phyloP scores from a whole-genome alignment of 2,797 vertebrate genomes.

The Argentina silus region DNA sequence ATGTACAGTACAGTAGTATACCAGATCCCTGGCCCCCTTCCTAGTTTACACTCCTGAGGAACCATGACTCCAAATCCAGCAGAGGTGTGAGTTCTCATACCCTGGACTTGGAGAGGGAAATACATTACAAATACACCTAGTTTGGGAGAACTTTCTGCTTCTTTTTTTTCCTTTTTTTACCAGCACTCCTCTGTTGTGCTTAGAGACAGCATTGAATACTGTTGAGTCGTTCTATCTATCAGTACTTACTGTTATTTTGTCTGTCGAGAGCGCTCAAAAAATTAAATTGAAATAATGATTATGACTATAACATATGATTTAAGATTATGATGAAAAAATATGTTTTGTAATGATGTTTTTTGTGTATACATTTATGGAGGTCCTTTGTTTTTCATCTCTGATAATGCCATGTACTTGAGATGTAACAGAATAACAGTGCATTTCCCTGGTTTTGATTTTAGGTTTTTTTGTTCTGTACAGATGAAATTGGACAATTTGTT shows the following conservation, averaged over 20 bases:
- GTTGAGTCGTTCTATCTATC: slow-evolving; percentile 35
- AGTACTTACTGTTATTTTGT: slow-evolving; percentile 49
- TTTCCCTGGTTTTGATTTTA: slow-evolving; percentile 34
- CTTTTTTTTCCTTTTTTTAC: slow-evolving; percentile 17
- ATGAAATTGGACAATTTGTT: slow-evolving; percentile 87
- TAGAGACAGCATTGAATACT: slow-evolving; percentile 26
- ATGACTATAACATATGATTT: slow-evolving; percentile 53
- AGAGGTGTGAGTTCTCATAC: slow-evolving; percentile 12
- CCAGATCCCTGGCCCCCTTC: background rate
- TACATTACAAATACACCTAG: slow-evolving; percentile 12
- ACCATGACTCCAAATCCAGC: background rate
- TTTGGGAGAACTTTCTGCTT: slow-evolving; percentile 5
- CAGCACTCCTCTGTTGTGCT: slow-evolving; percentile 13
- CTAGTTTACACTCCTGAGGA: slow-evolving; percentile 1
- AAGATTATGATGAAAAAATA: slow-evolving; percentile 40
- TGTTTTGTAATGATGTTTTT: slow-evolving; percentile 38
- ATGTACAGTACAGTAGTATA: slow-evolving; percentile 34
- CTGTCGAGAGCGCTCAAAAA: slow-evolving; percentile 44
- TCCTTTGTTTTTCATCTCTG: slow-evolving; percentile 71
- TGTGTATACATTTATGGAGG: slow-evolving; percentile 65
- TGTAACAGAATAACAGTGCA: slow-evolving; percentile 80
- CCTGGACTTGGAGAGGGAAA: background rate
- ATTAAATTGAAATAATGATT: slow-evolving; percentile 54
- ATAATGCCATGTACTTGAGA: slow-evolving; percentile 81
- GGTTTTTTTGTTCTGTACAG: slow-evolving; percentile 84